A percentile compares a stretch with the other conserved stretches of the same genome.
Conservation (phyloP, 2,113 vertebrate genomes). For the Phoxinus phoxinus region DNA sequence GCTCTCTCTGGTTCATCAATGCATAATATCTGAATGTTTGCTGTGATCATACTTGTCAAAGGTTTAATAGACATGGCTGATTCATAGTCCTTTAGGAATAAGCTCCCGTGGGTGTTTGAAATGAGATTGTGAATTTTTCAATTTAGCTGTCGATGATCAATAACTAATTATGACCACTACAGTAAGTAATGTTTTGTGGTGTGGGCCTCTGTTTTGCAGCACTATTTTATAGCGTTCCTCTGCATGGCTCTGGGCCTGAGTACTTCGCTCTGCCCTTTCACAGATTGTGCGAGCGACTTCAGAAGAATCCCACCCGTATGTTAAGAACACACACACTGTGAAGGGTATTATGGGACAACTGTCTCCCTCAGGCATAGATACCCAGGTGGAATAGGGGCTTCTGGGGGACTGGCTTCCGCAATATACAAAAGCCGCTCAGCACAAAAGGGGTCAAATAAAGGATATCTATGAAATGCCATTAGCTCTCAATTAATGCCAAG, state of each 20-base stretch:
- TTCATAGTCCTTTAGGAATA: no score
- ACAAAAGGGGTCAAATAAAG: constrained; percentile 51
- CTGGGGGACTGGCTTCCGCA: constrained; percentile 60
- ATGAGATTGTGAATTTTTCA: not conserved
- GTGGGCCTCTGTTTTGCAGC: not conserved
- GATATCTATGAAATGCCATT: constrained; percentile 59
- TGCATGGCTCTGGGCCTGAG: not conserved
- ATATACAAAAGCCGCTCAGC: constrained; percentile 25
- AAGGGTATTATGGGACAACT: constrained; percentile 64
- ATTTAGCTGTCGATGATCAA: not conserved
- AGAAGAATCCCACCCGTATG: constrained; percentile 12
- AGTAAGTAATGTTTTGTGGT: not conserved
- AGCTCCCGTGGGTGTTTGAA: no score
- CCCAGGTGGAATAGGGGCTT: constrained; percentile 67
- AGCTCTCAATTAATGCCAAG: constrained; percentile 55
- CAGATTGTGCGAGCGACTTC: constrained; percentile 34
- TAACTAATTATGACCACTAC: not conserved
- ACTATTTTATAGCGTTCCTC: constrained; percentile 10
- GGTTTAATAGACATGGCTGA: no score
- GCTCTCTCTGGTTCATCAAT: no score
- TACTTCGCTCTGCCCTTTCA: constrained; percentile 16
- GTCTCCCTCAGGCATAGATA: constrained; percentile 66
- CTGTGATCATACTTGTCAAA: no score
- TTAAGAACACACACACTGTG: constrained; percentile 39
- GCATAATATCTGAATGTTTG: no score